Percentiles rank a stretch among this genome's conserved stretches.
Conservation (phyloP, 2,113 vertebrate species). For the Colinus virginianus region DNA sequence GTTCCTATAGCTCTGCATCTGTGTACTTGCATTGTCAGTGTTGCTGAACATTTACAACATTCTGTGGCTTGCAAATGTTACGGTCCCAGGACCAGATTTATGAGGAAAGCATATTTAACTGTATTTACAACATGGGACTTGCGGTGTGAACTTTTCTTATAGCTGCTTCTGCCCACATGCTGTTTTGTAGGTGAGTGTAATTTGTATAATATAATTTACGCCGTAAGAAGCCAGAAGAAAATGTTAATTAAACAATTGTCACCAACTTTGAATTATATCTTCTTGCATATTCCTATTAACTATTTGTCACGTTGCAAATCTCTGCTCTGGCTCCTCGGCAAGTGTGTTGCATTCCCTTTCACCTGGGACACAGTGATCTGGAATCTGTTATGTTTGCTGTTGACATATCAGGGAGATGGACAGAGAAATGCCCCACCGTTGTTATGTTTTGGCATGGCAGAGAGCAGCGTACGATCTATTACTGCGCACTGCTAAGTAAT, state of each 20-base stretch:
- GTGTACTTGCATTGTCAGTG: neutral
- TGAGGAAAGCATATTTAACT: neutral
- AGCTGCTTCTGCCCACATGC: neutral
- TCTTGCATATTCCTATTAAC: neutral
- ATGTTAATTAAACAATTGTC: constrained; percentile 35
- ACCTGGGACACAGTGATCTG: neutral
- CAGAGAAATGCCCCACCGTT: neutral
- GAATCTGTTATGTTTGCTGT: neutral
- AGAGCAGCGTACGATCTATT: neutral
- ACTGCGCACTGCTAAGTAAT: neutral
- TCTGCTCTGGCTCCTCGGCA: neutral
- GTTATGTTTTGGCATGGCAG: neutral
- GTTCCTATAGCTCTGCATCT: neutral
- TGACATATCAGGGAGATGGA: neutral
- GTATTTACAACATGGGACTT: neutral
- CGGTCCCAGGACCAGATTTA: neutral
- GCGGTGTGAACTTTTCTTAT: neutral
- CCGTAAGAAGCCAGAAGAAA: constrained; percentile 4
- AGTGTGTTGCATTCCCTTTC: neutral
- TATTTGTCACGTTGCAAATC: neutral
- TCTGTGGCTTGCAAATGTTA: neutral
- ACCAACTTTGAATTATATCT: neutral
- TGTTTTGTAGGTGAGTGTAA: neutral
- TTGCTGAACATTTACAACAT: neutral
- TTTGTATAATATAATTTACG: neutral